Evolutionary conservation across 2,888 invertebrate genomes (phyloP).

Genomic region (Ischnura elegans): DNA sequence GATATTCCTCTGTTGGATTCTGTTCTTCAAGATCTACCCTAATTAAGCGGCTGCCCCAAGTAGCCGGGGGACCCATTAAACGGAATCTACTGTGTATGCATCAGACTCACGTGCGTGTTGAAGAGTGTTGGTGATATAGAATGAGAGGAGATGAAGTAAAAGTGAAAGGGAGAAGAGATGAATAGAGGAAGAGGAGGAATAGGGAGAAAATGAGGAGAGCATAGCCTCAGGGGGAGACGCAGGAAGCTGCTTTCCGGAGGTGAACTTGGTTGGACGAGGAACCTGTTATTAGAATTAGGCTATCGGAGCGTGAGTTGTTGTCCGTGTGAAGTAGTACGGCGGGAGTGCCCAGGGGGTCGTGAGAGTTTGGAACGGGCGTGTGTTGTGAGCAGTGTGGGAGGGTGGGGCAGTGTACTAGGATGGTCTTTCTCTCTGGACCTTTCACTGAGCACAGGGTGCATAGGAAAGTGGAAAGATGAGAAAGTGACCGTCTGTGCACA

Average conservation of each 20-base stretch:
- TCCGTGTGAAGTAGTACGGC: slow-evolving; percentile 21
- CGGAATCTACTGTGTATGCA: too few relatives aligned
- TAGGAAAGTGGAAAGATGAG: too few relatives aligned
- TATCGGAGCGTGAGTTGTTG: slow-evolving; percentile 67
- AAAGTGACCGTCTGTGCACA: too few relatives aligned
- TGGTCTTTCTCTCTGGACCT: slow-evolving; percentile 46
- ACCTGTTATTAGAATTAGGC: slow-evolving; percentile 67
- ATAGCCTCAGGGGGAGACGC: neutral
- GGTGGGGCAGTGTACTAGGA: too few relatives aligned
- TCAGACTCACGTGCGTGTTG: slow-evolving; percentile 9
- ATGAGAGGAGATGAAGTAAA: neutral
- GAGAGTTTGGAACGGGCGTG: neutral
- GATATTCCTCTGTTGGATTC: too few relatives aligned
- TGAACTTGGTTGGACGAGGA: slow-evolving; percentile 54
- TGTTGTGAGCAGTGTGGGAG: neutral
- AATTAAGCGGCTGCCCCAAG: too few relatives aligned
- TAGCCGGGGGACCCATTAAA: too few relatives aligned
- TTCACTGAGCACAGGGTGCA: neutral
- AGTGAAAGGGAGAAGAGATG: neutral
- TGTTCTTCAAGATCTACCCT: too few relatives aligned
- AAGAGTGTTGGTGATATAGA: neutral
- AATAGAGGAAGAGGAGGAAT: neutral
- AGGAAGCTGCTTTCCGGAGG: slow-evolving; percentile 64
- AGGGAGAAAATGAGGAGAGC: neutral
- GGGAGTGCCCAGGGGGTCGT: neutral